These are phyloP conservation scores for Odontomachus brunneus DNA, from an alignment of 1,140 invertebrate species.

Conservation along the genomic window DNA sequence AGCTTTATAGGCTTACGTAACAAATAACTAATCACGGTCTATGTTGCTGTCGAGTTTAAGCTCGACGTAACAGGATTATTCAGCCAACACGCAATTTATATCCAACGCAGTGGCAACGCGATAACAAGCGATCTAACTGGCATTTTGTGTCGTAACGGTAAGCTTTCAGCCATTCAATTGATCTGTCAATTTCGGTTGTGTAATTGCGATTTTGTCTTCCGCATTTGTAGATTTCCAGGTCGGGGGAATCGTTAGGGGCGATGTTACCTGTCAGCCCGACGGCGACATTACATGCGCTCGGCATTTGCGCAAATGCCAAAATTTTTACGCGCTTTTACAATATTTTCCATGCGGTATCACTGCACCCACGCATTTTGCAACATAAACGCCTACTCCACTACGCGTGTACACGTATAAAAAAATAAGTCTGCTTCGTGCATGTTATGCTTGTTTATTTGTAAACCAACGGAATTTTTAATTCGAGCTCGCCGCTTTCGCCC, in stretches of 20 bases:
- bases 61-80: slow-evolving; percentile 30
- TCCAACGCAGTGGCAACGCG: neutral
- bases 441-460: neutral
- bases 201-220: neutral
- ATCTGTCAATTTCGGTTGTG: neutral
- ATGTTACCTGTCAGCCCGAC: too few relatives aligned
- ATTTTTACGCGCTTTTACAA: too few relatives aligned
- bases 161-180: neutral
- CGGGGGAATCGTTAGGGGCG: too few relatives aligned
- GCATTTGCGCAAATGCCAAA: too few relatives aligned
- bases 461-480: neutral
- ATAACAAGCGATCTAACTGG: slow-evolving; percentile 11
- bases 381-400: neutral
- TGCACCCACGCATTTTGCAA: too few relatives aligned
- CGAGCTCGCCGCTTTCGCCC: too few relatives aligned
- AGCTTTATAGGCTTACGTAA: slow-evolving; percentile 2
- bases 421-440: neutral
- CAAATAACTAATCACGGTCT: slow-evolving; percentile 15
- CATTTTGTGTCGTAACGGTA: neutral
- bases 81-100: slow-evolving; percentile 5
- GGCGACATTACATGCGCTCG: too few relatives aligned
- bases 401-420: too few relatives aligned
- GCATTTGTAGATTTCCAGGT: neutral
- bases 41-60: neutral
- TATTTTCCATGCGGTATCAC: too few relatives aligned